Evolutionary conservation across 2,888 invertebrate genomes (phyloP).

Genomic region (Agrilus cyanescens): DNA sequence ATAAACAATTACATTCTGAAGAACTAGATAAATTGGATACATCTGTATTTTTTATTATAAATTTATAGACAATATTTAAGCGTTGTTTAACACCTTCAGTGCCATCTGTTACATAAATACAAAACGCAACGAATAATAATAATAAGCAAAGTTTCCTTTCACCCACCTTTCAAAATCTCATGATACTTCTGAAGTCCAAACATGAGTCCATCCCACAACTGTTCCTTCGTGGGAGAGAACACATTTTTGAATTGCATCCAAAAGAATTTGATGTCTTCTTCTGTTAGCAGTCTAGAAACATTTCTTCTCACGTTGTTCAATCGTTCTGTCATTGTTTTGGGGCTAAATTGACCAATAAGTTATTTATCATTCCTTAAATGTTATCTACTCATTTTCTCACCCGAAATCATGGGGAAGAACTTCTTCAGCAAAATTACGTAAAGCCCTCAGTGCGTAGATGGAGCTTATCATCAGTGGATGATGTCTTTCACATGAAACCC

Average conservation of each 20-base stretch:
- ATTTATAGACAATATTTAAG: no score
- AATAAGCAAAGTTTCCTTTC: no score
- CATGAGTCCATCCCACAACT: slow-evolving; percentile 58
- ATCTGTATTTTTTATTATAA: no score
- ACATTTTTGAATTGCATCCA: slow-evolving; percentile 54
- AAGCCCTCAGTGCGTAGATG: slow-evolving; percentile 50
- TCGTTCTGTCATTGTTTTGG: slow-evolving; percentile 29
- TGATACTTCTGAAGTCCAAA: slow-evolving; percentile 53
- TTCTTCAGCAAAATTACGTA: slow-evolving; percentile 46
- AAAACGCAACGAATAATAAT: no score
- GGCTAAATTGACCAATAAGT: slow-evolving; percentile 12
- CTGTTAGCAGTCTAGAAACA: slow-evolving; percentile 41
- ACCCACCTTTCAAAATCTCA: slow-evolving; percentile 47
- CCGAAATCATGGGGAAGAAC: no score
- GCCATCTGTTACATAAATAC: no score
- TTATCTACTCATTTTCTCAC: no score
- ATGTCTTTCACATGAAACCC: slow-evolving; percentile 28
- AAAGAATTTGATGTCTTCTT: slow-evolving; percentile 48
- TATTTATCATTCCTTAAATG: not conserved
- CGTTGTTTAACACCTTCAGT: no score
- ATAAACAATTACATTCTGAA: slow-evolving; percentile 11
- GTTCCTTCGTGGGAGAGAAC: slow-evolving; percentile 49
- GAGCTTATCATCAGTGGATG: slow-evolving; percentile 57
- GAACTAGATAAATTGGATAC: no score
- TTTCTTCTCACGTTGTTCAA: slow-evolving; percentile 31